A percentile compares a stretch with the other conserved stretches of the same genome.
These are phyloP conservation scores for Plotosus lineatus DNA, from an alignment of 2,113 vertebrate species.

Conservation along the genomic window DNA sequence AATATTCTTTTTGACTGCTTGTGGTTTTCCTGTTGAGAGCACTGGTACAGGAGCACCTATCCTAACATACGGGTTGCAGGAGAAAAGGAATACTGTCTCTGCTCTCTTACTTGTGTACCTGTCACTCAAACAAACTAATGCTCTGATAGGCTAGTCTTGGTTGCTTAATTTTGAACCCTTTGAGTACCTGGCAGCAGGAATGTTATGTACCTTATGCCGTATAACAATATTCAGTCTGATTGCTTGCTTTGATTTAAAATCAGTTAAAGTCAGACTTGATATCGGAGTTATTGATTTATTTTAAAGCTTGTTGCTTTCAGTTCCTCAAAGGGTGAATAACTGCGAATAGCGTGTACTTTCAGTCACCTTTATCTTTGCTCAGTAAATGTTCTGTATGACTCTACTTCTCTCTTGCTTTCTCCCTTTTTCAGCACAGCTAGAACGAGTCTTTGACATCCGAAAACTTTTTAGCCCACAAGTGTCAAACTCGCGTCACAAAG, in stretches of 20 bases:
- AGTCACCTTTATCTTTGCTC: conserved; percentile 72
- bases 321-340: conserved; percentile 79
- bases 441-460: conserved; percentile 73
- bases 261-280: not conserved
- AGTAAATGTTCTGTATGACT: conserved; percentile 77
- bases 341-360: conserved; percentile 64
- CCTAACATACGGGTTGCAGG: conserved; percentile 60
- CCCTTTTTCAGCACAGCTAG: conserved; percentile 58
- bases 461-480: too few relatives aligned
- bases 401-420: conserved; percentile 65
- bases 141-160: conserved; percentile 58
- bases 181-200: conserved; percentile 76
- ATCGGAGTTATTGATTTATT: conserved; percentile 12
- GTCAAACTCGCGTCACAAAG: too few relatives aligned
- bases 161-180: conserved; percentile 80
- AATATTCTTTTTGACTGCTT: conserved; percentile 28
- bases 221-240: not conserved
- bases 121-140: conserved; percentile 60
- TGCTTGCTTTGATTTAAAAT: not conserved
- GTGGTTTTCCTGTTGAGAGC: conserved; percentile 9
- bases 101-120: conserved; percentile 71
- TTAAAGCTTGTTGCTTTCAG: conserved; percentile 44
- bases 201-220: not conserved
- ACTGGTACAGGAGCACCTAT: conserved; percentile 50
- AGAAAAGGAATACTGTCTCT: conserved; percentile 85